Conservation (phyloP, 2,888 invertebrate genomes). For the Esperia sulphurella region DNA sequence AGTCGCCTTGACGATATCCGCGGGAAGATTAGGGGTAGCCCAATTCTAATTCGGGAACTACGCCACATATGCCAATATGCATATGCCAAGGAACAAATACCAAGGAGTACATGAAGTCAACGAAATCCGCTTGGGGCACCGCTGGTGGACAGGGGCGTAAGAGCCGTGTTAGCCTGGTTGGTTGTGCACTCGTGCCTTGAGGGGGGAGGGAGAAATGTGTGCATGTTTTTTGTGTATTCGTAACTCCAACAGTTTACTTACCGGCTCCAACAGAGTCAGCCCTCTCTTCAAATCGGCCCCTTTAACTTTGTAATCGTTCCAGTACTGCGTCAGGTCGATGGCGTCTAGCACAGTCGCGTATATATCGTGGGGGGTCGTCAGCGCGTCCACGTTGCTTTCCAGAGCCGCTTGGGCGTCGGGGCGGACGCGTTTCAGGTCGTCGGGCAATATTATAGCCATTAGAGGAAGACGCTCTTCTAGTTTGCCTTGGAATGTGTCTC, state of each 20-base stretch:
- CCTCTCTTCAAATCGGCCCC: constrained; percentile 79
- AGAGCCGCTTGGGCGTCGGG: constrained; percentile 81
- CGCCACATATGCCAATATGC: too few species aligned
- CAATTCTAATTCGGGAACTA: too few species aligned
- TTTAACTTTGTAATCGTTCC: constrained; percentile 44
- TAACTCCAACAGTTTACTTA: constrained; percentile 39
- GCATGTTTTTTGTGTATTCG: too few species aligned
- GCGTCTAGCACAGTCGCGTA: constrained; percentile 79
- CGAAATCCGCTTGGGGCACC: too few species aligned
- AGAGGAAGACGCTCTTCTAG: constrained; percentile 94
- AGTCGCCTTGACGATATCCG: too few species aligned
- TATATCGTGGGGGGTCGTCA: constrained; percentile 92
- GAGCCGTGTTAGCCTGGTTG: too few species aligned
- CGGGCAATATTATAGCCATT: constrained; percentile 87
- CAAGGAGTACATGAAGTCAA: too few species aligned
- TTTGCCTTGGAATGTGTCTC: constrained; percentile 93
- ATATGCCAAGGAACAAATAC: too few species aligned
- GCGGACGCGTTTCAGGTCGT: constrained; percentile 81
- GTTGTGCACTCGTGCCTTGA: too few species aligned
- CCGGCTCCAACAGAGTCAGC: constrained; percentile 81
- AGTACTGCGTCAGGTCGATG: constrained; percentile 17
- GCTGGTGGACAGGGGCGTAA: too few species aligned
- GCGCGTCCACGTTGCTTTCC: constrained; percentile 80
- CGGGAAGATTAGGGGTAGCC: too few species aligned
- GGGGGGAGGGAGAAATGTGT: too few species aligned